Base-by-base conservation (phyloP, 2,797 vertebrate species). In the Sebastes jordani region DNA sequence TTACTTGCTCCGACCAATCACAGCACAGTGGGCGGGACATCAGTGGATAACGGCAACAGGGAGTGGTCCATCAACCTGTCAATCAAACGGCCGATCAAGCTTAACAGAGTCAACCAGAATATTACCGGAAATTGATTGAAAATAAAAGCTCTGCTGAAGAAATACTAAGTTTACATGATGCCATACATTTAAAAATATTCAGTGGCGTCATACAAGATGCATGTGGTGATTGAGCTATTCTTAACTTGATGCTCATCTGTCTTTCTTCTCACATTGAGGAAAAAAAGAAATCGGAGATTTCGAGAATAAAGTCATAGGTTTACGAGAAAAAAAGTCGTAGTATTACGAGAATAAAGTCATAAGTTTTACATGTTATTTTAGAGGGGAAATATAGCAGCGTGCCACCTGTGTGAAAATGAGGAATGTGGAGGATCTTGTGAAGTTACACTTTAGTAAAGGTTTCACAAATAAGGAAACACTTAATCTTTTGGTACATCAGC, bases 1-100 rank as follows among this genome's bases (percentile, higher is more conserved):
- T 23, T 20, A 22, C 11, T 13, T 11, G 7, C 1, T 49, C 36
- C 42, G 70, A 56, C 91, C 88, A 93, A 92, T 94, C 54, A 76
- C 32, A 77, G 56, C 5, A 1, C 4, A 74, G 71, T 8, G 23
- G 76, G 86, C 56, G 91, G 81, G 86, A 62, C 76, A 36, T 69
- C 38, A 54, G 56, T 3, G 34, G 27, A 55, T 61, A 85, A 55
- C 69, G 23, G 71, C 71, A 66, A 80, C 68, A 46, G 11, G 25
- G 25, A 80, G 65, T 22, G 64, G 74, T 42, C 55, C 30, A 23
- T 81, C 64, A 18, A 38, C 46, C 0, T 85, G 77, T 79, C 71
- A 59, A 36, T 81, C 78, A 81, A 25, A 49, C 13, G 18, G 2
- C 4, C 2, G 2, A 11, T 56, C 14, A 70, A 59, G 23, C 0